These are phyloP conservation scores for Tricholauxania praeusta DNA, from an alignment of 2,888 invertebrate genomes.

Conservation along the genomic window DNA sequence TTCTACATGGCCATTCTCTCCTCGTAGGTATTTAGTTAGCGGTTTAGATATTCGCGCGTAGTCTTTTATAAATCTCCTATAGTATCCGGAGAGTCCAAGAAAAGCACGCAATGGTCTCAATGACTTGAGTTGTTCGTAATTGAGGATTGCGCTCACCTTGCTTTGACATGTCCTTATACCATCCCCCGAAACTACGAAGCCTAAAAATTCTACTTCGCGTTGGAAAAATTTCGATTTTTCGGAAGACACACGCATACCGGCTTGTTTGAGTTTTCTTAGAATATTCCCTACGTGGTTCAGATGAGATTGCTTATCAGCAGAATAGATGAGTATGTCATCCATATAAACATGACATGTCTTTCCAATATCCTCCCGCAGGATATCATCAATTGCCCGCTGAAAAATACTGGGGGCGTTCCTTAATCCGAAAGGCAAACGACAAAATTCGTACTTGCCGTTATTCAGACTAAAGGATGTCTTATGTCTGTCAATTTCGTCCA, in stretches of 20 bases:
- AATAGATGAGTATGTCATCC: constrained; percentile 28
- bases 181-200: constrained; percentile 36
- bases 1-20: constrained; percentile 40
- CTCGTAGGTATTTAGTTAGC: constrained; percentile 38
- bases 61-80: constrained; percentile 40
- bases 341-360: constrained; percentile 36
- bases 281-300: constrained; percentile 11
- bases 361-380: constrained; percentile 36
- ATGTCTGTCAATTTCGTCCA: constrained; percentile 33
- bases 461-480: constrained; percentile 33
- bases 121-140: constrained; percentile 36
- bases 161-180: constrained; percentile 38
- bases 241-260: constrained; percentile 29
- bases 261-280: constrained; percentile 2
- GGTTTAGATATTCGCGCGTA: constrained; percentile 41
- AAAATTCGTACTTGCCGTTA: constrained; percentile 41
- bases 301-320: neutral
- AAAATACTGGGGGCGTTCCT: constrained; percentile 37
- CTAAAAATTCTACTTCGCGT: constrained; percentile 37
- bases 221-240: constrained; percentile 37
- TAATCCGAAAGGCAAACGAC: constrained; percentile 21
- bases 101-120: constrained; percentile 32
- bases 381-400: constrained; percentile 40
- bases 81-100: constrained; percentile 39
- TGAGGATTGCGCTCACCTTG: constrained; percentile 38